Percentiles rank a stretch among this genome's conserved stretches.
These are phyloP conservation scores for Agrypnia vestita DNA, from an alignment of 1,140 invertebrate species.

Conservation along the genomic window DNA sequence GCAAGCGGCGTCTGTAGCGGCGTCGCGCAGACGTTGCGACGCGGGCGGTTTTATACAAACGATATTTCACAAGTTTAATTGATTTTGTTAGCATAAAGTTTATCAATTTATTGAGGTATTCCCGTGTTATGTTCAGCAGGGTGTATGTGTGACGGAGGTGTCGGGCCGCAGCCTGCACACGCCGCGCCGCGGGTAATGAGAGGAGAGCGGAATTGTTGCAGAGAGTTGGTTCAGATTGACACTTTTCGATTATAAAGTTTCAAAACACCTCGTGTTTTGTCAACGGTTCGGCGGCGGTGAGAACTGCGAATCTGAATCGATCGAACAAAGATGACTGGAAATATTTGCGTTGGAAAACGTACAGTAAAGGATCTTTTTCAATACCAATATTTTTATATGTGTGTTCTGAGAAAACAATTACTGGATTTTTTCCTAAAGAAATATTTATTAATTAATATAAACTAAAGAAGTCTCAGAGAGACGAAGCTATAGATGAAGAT, in stretches of 20 bases:
- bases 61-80: constrained; percentile 60
- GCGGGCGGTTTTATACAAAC: constrained; percentile 50
- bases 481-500: too few species aligned
- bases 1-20: constrained; percentile 5
- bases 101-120: constrained; percentile 61
- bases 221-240: constrained; percentile 44
- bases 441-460: too few species aligned
- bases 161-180: constrained; percentile 8
- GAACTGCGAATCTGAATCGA: constrained; percentile 20
- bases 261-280: constrained; percentile 41
- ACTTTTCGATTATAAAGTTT: constrained; percentile 52
- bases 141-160: constrained; percentile 34
- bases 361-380: too few species aligned
- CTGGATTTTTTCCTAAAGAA: too few species aligned
- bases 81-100: constrained; percentile 61
- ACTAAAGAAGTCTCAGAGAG: too few species aligned
- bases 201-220: constrained; percentile 42
- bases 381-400: too few species aligned
- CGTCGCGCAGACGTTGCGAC: constrained; percentile 17
- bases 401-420: too few species aligned
- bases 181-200: constrained; percentile 37
- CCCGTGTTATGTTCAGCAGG: constrained; percentile 48
- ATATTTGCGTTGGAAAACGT: background rate
- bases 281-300: background rate
- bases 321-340: constrained; percentile 9